Base-by-base conservation (phyloP, 1,140 invertebrate species). In the Propsilocerus akamusi region DNA sequence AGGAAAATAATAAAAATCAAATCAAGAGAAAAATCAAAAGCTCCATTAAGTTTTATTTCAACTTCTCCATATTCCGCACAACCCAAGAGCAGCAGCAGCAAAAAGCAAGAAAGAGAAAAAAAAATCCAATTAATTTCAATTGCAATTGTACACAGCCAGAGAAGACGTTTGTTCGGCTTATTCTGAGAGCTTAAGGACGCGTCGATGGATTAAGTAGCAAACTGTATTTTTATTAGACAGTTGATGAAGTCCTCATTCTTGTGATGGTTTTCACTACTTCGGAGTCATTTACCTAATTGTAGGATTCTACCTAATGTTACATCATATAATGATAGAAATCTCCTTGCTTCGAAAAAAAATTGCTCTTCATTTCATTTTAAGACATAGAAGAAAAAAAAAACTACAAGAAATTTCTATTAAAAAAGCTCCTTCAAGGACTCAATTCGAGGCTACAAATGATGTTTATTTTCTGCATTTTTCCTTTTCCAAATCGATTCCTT, bases 101-200 rank as follows among this genome's bases (percentile, higher is more conserved):
- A n/a, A n/a, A n/a, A n/a, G n/a, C n/a, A n/a, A n/a, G n/a, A n/a
- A n/a, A n/a, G n/a, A n/a, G n/a, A n/a, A n/a, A n/a, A 14, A 17
- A 17, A 41, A 41, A 41, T 41, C 34, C 34, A 41, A 41, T 41
- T 41, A 41, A 41, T 41, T 41, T 41, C 34, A 41, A 41, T 41
- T 41, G 34, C 34, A 41, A 41, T n/a, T n/a, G n/a, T n/a, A n/a
- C n/a, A n/a, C n/a, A n/a, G 34, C 17, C 34, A 41, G 34, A 41
- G 22, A 41, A 14, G 34, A 41, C 17, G 22, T 41, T 20, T 41
- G 17, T 41, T 20, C 34, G 34, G 17, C 22, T 41, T 20, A 41
- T 41, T 41, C 22, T n/a, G n/a, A n/a, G n/a, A n/a, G n/a, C n/a
- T n/a, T n/a, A n/a, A n/a, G n/a, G n/a, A n/a, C n/a, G n/a, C n/a